Percentiles rank a stretch among this genome's conserved stretches.
Conservation (phyloP, 2,888 invertebrate species). For the Hesperia comma region DNA sequence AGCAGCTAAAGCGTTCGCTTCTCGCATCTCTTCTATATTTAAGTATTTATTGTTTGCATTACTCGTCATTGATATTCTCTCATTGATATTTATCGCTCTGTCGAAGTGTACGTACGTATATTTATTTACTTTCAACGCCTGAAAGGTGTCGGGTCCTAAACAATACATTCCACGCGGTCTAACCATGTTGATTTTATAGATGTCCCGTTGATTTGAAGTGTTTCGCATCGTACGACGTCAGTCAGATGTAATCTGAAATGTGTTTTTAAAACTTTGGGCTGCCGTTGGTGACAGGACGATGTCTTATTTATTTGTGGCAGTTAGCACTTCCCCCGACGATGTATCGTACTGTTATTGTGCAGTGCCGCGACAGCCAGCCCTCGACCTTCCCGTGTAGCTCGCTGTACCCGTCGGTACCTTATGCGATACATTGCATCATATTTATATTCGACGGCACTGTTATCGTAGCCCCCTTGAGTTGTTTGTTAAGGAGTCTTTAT, state of each 20-base stretch:
- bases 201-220: constrained; percentile 40
- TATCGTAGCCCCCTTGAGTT: constrained; percentile 79
- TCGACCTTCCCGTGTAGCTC: constrained; percentile 70
- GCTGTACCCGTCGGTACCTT: constrained; percentile 72
- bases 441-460: constrained; percentile 80
- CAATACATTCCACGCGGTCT: constrained; percentile 81
- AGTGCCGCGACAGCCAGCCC: constrained; percentile 48
- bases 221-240: constrained; percentile 45
- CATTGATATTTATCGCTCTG: constrained; percentile 37
- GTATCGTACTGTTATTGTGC: constrained; percentile 32
- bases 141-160: constrained; percentile 80
- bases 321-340: constrained; percentile 32
- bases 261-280: constrained; percentile 67
- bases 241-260: constrained; percentile 75
- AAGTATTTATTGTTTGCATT: constrained; percentile 60
- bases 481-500: constrained; percentile 82
- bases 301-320: constrained; percentile 38
- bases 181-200: constrained; percentile 74
- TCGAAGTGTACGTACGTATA: constrained; percentile 53
- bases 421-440: constrained; percentile 66
- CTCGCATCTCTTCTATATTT: constrained; percentile 59
- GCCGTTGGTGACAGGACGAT: constrained; percentile 47
- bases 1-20: constrained; percentile 77
- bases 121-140: constrained; percentile 70
- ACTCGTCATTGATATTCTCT: constrained; percentile 45